A percentile compares a stretch with the other conserved stretches of the same genome.
These are phyloP conservation scores for Otus scops DNA, from an alignment of 2,797 vertebrate genomes.

Conservation along the genomic window DNA sequence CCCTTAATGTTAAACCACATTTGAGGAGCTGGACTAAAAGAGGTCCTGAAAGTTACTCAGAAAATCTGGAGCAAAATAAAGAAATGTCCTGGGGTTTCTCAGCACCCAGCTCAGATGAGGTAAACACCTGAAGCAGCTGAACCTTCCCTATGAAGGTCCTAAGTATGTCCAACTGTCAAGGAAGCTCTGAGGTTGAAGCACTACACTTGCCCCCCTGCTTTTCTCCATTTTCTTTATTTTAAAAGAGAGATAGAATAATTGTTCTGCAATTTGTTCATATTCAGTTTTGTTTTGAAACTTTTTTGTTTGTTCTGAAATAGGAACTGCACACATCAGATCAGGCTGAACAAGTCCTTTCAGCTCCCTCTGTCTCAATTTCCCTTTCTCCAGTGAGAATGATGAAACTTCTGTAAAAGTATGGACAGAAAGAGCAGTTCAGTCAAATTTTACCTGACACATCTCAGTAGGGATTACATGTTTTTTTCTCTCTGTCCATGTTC, in stretches of 20 bases:
- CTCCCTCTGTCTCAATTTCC: neutral
- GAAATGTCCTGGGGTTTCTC: neutral
- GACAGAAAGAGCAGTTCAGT: neutral
- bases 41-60: neutral
- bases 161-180: neutral
- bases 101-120: neutral
- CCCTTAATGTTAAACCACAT: neutral
- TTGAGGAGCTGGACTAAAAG: neutral
- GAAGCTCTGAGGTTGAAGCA: neutral
- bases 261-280: neutral
- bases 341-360: neutral
- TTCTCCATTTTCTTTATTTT: neutral
- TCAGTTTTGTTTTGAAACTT: neutral
- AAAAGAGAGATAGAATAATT: neutral
- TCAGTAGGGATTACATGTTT: neutral
- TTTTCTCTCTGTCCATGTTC: neutral
- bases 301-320: neutral
- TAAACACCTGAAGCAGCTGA: neutral
- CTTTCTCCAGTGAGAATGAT: neutral
- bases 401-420: neutral
- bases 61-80: neutral
- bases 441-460: neutral
- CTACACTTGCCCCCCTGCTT: neutral
- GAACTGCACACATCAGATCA: neutral
- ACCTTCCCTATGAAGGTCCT: neutral